Conservation (phyloP, 2,888 invertebrate genomes). For the Schrankia costaestrigalis region DNA sequence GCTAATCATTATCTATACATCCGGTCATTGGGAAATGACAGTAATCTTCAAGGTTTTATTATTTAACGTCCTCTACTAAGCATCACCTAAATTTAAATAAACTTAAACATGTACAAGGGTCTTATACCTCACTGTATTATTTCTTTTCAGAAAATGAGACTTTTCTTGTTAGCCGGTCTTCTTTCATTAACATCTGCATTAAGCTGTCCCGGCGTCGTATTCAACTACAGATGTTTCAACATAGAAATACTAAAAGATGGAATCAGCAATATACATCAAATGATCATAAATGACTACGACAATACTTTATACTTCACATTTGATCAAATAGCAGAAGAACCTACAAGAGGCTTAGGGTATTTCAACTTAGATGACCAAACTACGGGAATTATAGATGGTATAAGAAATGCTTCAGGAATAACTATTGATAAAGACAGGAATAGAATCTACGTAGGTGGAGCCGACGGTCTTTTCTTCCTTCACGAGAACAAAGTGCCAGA, state of each 20-base stretch:
- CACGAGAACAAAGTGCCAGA: conserved; percentile 52
- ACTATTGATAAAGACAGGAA: conserved; percentile 56
- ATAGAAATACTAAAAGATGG: conserved; percentile 62
- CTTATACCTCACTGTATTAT: background rate
- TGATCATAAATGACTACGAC: conserved; percentile 54
- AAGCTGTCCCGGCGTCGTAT: conserved; percentile 52
- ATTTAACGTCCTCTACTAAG: too few species aligned
- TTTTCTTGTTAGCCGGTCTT: conserved; percentile 31
- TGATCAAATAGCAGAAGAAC: conserved; percentile 45
- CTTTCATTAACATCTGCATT: conserved; percentile 38
- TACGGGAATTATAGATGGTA: conserved; percentile 50
- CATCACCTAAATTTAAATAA: too few species aligned
- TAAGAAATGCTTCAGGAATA: conserved; percentile 62
- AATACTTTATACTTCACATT: conserved; percentile 63
- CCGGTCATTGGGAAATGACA: too few species aligned
- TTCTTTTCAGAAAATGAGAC: conserved; percentile 35
- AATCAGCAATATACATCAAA: conserved; percentile 51
- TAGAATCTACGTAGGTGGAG: conserved; percentile 58
- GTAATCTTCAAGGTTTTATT: too few species aligned
- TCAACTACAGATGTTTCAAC: conserved; percentile 56
- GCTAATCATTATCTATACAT: too few species aligned
- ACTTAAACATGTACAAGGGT: too few species aligned
- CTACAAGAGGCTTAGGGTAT: conserved; percentile 48
- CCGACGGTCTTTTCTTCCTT: conserved; percentile 57
- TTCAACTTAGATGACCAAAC: conserved; percentile 44